Conservation (phyloP, 2,113 vertebrate genomes). For the Illadopsis cleaveri region DNA sequence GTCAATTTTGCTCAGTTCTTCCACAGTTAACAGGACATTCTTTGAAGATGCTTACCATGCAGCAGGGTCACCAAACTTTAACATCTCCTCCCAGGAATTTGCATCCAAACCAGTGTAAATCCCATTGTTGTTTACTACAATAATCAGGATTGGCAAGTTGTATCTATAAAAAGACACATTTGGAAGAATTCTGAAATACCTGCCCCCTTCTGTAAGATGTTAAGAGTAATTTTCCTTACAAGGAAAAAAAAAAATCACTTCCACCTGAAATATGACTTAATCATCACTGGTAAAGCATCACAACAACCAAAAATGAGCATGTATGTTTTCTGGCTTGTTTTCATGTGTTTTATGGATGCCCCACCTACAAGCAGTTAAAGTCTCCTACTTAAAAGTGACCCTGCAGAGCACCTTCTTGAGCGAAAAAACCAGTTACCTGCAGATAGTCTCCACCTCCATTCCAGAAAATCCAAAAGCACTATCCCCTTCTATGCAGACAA, state of each 20-base stretch:
- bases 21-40: background rate
- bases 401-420: background rate
- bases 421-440: slow-evolving; percentile 77
- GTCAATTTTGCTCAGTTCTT: background rate
- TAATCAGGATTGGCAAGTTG: slow-evolving; percentile 88
- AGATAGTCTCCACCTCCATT: slow-evolving; percentile 97
- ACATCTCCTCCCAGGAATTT: slow-evolving; percentile 83
- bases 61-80: slow-evolving; percentile 81
- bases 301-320: background rate
- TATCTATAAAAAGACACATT: slow-evolving; percentile 77
- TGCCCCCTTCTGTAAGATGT: background rate
- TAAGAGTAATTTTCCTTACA: background rate
- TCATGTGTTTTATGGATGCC: background rate
- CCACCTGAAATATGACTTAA: background rate
- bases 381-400: background rate
- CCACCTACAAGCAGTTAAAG: background rate
- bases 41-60: slow-evolving; percentile 56
- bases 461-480: slow-evolving; percentile 98
- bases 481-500: slow-evolving; percentile 94
- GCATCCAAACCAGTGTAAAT: slow-evolving; percentile 91
- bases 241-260: background rate
- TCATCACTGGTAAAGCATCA: background rate
- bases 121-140: slow-evolving; percentile 95
- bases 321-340: background rate
- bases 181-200: background rate